These are phyloP conservation scores for Onchidella celtica DNA, from an alignment of 2,888 invertebrate species.

Conservation along the genomic window DNA sequence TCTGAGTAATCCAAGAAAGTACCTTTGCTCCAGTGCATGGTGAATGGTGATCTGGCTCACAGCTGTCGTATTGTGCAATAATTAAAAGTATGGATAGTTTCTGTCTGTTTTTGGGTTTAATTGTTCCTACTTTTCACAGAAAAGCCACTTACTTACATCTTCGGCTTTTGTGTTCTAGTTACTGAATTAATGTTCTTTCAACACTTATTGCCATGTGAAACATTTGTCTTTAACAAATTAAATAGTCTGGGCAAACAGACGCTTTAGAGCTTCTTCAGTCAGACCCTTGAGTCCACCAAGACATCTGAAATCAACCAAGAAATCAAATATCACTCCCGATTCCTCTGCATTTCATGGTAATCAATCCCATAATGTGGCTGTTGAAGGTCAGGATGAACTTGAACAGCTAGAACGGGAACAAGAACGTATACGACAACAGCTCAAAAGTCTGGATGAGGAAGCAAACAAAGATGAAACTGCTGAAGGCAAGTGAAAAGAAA, in stretches of 20 bases:
- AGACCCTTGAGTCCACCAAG: conserved; percentile 24
- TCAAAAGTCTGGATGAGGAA: conserved; percentile 56
- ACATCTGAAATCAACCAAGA: neutral
- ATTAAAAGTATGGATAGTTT: no score
- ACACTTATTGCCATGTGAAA: neutral
- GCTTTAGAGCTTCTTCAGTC: conserved; percentile 44
- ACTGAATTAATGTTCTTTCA: neutral
- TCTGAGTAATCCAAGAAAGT: no score
- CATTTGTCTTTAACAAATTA: conserved; percentile 1
- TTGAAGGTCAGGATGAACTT: conserved; percentile 56
- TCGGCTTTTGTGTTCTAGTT: neutral
- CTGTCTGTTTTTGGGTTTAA: no score
- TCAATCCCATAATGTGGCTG: neutral
- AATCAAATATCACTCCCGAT: neutral
- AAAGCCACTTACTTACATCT: no score
- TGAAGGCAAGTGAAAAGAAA: no score
- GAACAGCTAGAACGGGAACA: conserved; percentile 58
- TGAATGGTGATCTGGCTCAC: no score
- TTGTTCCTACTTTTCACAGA: no score
- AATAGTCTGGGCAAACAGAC: conserved; percentile 36
- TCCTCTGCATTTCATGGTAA: neutral
- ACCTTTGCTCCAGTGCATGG: no score
- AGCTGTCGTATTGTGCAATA: no score
- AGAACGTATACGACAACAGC: conserved; percentile 60
- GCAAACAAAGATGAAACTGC: conserved; percentile 30